Conservation (phyloP, 2,888 invertebrate species). For the Salpingus planirostris region DNA sequence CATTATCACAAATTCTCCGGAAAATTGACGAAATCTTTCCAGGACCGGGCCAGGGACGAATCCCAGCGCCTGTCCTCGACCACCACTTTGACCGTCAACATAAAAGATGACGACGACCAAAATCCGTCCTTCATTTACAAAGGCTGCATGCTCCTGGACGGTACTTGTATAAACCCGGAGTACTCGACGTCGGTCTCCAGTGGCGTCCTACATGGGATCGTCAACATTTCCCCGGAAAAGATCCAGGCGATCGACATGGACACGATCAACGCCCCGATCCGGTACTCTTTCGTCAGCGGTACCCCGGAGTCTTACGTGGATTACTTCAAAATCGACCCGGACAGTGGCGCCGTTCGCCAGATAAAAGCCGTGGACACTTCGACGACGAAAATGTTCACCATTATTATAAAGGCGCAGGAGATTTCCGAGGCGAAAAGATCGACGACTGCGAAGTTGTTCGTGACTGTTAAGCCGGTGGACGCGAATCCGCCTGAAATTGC, state of each 20-base stretch:
- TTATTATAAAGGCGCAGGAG: conserved; percentile 81
- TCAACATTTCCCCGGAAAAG: conserved; percentile 76
- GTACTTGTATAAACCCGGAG: conserved; percentile 80
- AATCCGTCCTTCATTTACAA: conserved; percentile 87
- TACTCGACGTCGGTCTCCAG: conserved; percentile 75
- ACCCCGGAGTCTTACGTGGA: conserved; percentile 67
- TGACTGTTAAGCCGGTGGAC: conserved; percentile 79
- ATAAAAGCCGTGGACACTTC: conserved; percentile 71
- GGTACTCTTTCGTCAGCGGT: conserved; percentile 74
- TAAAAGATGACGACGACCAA: conserved; percentile 84
- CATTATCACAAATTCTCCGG: no score
- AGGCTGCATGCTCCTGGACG: conserved; percentile 72
- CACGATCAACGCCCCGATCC: conserved; percentile 73
- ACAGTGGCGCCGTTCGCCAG: conserved; percentile 74
- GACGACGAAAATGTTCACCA: conserved; percentile 66
- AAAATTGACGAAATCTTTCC: no score
- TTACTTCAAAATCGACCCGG: conserved; percentile 75
- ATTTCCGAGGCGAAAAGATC: conserved; percentile 68
- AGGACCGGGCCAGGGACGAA: conserved; percentile 80
- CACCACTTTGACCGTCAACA: conserved; percentile 74
- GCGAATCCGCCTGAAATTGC: conserved; percentile 73
- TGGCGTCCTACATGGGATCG: conserved; percentile 72
- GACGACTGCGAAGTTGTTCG: conserved; percentile 71
- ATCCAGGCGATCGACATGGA: conserved; percentile 89
- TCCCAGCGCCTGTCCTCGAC: conserved; percentile 72